Evolutionary conservation across 2,888 invertebrate species (phyloP).

Genomic region (Hetaerina titia): DNA sequence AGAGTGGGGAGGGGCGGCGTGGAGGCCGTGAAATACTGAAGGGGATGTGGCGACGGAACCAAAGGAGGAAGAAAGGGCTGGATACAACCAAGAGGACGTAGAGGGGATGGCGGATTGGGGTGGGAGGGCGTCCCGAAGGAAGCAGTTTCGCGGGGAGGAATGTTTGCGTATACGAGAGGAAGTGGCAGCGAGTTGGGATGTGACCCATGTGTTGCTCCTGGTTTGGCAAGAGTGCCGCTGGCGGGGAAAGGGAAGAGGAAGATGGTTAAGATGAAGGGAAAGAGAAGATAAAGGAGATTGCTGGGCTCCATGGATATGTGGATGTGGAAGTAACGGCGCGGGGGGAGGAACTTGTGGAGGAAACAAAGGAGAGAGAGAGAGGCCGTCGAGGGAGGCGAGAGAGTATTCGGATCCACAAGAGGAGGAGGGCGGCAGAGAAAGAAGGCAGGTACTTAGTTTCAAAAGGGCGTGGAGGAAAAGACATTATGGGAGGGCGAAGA

Average conservation of each 20-base stretch:
- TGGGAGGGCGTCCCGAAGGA: not conserved
- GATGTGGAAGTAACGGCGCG: not conserved
- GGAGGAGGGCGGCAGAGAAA: not conserved
- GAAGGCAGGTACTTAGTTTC: not conserved
- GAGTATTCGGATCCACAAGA: not conserved
- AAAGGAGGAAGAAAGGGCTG: not conserved
- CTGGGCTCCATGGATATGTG: not conserved
- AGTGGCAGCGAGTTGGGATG: not conserved
- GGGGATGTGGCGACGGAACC: not conserved
- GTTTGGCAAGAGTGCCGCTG: not conserved
- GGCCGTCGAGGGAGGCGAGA: not conserved
- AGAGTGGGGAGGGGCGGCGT: not conserved
- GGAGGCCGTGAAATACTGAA: not conserved
- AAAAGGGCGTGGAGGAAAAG: not conserved
- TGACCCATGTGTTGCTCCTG: conserved; percentile 17
- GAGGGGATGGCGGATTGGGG: not conserved
- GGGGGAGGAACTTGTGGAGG: not conserved
- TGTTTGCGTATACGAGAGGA: not conserved
- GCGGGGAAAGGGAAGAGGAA: not conserved
- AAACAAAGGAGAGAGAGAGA: not conserved
- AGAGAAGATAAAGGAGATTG: not conserved
- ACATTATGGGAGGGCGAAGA: not conserved
- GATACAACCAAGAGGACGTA: not conserved
- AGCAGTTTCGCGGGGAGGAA: not conserved
- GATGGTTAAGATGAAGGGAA: not conserved